phyloP scores from a whole-genome alignment of 2,888 invertebrate genomes.

The Myopa testacea region DNA sequence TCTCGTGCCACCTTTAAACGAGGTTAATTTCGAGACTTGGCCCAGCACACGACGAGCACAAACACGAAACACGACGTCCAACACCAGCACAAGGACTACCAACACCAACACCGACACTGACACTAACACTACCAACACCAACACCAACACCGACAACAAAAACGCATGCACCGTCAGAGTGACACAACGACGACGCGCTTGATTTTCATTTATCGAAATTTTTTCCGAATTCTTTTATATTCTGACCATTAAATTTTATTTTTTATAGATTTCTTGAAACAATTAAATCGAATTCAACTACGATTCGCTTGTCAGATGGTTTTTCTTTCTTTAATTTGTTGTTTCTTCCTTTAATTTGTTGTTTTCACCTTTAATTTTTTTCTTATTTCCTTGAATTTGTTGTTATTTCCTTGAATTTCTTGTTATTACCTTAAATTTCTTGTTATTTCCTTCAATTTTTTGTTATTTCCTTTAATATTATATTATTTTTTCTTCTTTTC shows the following conservation, averaged over 20 bases:
- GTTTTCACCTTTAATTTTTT: too few relatives aligned
- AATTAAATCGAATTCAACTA: neutral
- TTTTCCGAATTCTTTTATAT: neutral
- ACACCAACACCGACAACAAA: neutral
- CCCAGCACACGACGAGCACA: neutral
- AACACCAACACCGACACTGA: slow-evolving; percentile 7
- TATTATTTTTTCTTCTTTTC: neutral
- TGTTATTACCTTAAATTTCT: neutral
- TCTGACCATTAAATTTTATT: neutral
- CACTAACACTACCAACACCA: neutral
- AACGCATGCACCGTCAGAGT: neutral
- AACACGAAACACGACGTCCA: slow-evolving; percentile 5
- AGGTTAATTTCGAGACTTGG: slow-evolving; percentile 29
- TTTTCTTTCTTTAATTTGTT: too few relatives aligned
- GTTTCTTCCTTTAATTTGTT: too few relatives aligned
- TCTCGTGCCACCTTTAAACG: slow-evolving; percentile 29
- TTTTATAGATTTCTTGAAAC: neutral
- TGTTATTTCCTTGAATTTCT: neutral
- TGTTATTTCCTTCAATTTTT: neutral
- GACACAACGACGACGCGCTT: slow-evolving; percentile 21
- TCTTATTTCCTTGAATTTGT: too few relatives aligned
- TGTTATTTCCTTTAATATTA: neutral
- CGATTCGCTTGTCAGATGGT: too few relatives aligned
- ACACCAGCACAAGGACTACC: slow-evolving; percentile 7
- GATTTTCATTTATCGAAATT: slow-evolving; percentile 4